Evolutionary conservation across 2,797 vertebrate genomes (phyloP), one percentile per base, ranked within the genome.

Genomic region (Cryptoblepharus egeriae): DNA sequence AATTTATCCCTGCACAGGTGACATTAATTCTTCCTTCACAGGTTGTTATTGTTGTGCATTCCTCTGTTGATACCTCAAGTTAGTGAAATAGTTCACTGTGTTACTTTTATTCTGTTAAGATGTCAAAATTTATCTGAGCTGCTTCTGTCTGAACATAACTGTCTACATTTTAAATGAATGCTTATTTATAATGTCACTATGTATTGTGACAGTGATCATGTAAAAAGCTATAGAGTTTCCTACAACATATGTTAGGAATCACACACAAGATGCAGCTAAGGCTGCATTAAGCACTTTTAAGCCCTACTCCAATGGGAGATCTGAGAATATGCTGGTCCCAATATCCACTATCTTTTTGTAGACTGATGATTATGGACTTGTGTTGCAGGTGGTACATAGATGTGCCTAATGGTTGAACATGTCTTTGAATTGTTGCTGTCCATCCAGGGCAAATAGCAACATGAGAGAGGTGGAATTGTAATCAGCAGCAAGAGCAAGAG

Each of bases 111-210:
- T 91, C 90, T 87, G 77, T 90, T 93, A 91, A 91, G 86, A 85
- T 91, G 89, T 93, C 86, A 92, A 86, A 87, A 87, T 95, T 94
- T 95, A 93, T 94, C 90, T 90, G 80, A 86, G 89, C 77, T 90
- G 82, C 87, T 90, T 79, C 75, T 92, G 77, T 91, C 90, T 92
- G 91, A 77, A 86, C 85, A 68, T 81, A 93, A 84, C 80, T 88
- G 68, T 91, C 93, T 93, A 76, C 49, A 64, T 39, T 90, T 90
- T 93, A 93, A 93, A 91, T 92, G 89, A 93, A 94, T 93, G 83
- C 78, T 93, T 86, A 89, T 89, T 92, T 89, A 60, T 91, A 79
- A 80, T 90, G 88, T 93, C 86, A 90, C 84, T 91, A 84, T 87
- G 39, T 90, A 91, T 92, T 88, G 80, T 92, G 86, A 88, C 81